Evolutionary conservation across 2,113 vertebrate genomes (phyloP), one percentile per base, ranked within the genome.

Genomic region (Pseudorasbora parva): DNA sequence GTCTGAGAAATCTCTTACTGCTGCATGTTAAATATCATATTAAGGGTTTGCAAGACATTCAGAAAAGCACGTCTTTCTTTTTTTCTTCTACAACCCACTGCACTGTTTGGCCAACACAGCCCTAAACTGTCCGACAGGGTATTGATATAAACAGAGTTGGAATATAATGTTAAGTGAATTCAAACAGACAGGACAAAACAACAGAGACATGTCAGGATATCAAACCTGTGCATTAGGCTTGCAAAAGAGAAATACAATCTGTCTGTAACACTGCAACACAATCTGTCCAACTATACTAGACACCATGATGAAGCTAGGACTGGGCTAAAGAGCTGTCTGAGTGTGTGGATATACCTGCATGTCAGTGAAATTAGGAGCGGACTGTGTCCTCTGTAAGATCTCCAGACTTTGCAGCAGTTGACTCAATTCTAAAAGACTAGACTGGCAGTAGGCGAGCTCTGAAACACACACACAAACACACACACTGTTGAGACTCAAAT

Each of bases 381-480:
- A 99, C 89, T 99, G 98, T 72, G 98, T 99, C 92, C 98, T 97
- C 88, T 99, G 98, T 45, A 99, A 93, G 88, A 99, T 98, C 94
- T 99, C 98, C 93, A 99, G 92, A 92, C 96, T 99, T 92, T 99
- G 96, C 89, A 99, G 92, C 84, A 99, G 94, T 89, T 95, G 96
- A 92, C 96, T 98, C 88, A 99, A 95, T 93, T 99, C 97, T 17
- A 97, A 96, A 84, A 99, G 95, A 92, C 95, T 98, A 81, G 97
- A 96, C 88, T 99, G 98, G 92, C 98, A 99, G 68, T 97, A 95
- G 62, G 97, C 95, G 47, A 99, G 97, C 91, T 99, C 98, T 99
- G 93, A 89, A 54, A 84, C 10, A 84, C 72, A 84, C 76, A 83
- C 72, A 84, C 76, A 83, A 62, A 79, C 66, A 82, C 57, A 82